These are phyloP conservation scores for Paradoxurus hermaphroditus DNA, from an alignment of 2,113 vertebrate genomes.

Conservation along the genomic window DNA sequence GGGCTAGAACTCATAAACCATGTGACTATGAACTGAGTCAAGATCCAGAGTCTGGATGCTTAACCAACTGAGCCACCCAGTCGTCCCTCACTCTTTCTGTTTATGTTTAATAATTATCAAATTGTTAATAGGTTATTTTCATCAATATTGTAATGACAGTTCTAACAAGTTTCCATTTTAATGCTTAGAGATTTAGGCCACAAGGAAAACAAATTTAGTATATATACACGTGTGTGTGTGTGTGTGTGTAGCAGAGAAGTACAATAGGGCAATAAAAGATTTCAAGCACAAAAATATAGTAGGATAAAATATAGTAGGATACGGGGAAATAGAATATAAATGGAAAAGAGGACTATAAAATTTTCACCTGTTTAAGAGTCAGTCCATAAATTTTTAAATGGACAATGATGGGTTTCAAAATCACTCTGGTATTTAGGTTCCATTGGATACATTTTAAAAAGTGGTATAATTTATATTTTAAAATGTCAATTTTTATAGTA, in stretches of 20 bases:
- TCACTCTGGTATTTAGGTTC: not conserved
- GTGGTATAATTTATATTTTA: constrained; percentile 4
- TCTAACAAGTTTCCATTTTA: not conserved
- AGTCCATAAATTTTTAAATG: constrained; percentile 20
- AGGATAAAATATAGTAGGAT: not conserved
- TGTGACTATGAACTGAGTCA: no score
- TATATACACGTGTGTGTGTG: not conserved
- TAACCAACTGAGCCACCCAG: no score
- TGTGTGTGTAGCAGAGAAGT: not conserved
- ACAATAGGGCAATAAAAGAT: not conserved
- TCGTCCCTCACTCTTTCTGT: not conserved
- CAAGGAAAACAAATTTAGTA: not conserved
- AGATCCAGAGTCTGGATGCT: no score
- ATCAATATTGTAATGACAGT: not conserved
- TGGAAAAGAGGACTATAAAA: not conserved
- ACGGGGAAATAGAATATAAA: not conserved
- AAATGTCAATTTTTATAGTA: not conserved
- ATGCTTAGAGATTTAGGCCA: not conserved
- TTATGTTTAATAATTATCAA: not conserved
- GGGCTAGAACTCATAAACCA: no score
- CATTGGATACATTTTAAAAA: not conserved
- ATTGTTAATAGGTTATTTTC: not conserved
- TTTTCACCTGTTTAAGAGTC: not conserved
- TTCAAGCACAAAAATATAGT: not conserved
- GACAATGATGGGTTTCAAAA: not conserved